phyloP scores from a whole-genome alignment of 2,113 vertebrate genomes.

The Micronycteris hirsuta region DNA sequence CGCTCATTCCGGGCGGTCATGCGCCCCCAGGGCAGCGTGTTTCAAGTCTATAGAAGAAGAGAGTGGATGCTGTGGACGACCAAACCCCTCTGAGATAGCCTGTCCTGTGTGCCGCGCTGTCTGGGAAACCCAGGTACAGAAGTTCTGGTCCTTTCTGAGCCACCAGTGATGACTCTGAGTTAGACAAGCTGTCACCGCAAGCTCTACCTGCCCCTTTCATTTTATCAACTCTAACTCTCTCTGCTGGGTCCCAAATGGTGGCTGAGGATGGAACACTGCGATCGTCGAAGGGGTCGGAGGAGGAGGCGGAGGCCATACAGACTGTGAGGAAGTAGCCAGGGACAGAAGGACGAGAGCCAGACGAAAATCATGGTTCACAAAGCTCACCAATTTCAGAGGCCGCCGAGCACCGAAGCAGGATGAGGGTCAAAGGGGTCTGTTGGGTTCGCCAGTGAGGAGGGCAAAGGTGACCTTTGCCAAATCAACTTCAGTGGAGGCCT shows the following conservation, averaged over 20 bases:
- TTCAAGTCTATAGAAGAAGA: background rate
- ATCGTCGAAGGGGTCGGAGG: background rate
- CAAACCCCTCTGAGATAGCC: background rate
- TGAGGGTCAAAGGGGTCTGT: too few species aligned
- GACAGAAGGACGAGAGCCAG: background rate
- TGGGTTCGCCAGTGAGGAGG: background rate
- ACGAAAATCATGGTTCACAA: background rate
- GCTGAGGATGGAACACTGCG: background rate
- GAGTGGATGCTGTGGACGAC: too few species aligned
- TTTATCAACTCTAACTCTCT: background rate
- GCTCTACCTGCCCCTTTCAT: background rate
- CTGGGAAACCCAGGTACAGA: background rate
- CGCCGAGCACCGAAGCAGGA: background rate
- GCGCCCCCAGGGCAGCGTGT: background rate
- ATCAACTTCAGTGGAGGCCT: rapidly evolving
- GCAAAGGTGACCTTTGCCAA: background rate
- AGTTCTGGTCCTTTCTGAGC: background rate
- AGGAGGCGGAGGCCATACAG: background rate
- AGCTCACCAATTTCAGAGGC: background rate
- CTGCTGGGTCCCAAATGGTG: background rate
- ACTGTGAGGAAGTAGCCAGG: background rate
- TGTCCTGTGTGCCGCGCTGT: background rate
- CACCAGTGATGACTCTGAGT: background rate
- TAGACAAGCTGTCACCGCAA: background rate
- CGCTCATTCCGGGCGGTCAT: background rate